Conservation (phyloP, 2,797 vertebrate species). For the Ataeniobius toweri region DNA sequence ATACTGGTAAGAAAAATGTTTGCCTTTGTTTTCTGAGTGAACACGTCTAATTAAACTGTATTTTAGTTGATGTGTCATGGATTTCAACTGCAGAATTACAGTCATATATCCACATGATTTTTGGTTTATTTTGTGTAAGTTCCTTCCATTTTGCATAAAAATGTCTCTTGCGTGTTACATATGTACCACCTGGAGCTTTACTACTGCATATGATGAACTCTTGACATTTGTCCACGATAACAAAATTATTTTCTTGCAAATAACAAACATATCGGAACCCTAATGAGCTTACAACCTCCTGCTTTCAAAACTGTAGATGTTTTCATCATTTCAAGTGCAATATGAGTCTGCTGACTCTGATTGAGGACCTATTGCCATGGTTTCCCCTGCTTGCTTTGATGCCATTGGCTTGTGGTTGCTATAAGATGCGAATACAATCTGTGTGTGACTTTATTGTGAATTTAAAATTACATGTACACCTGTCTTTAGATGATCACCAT, state of each 20-base stretch:
- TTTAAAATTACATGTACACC: background rate
- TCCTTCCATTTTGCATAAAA: conserved; percentile 6
- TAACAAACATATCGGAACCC: background rate
- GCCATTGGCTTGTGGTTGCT: conserved; percentile 89
- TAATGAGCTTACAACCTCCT: conserved; percentile 12
- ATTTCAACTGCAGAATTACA: background rate
- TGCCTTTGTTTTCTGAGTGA: background rate
- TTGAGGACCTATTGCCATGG: conserved; percentile 84
- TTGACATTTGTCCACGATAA: background rate
- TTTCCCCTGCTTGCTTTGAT: conserved; percentile 77
- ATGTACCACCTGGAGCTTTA: conserved; percentile 3
- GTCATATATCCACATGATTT: background rate
- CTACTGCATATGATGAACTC: background rate
- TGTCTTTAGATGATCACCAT: background rate
- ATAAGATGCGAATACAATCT: conserved; percentile 79
- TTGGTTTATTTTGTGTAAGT: conserved; percentile 24
- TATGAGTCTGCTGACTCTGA: conserved; percentile 55
- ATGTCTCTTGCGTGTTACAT: conserved; percentile 7
- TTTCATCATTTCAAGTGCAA: conserved; percentile 44
- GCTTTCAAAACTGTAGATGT: conserved; percentile 31
- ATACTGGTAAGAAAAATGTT: conserved; percentile 13
- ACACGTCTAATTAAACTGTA: background rate
- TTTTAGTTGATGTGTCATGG: background rate
- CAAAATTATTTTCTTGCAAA: conserved; percentile 1
- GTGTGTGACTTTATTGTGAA: conserved; percentile 27